A percentile compares a stretch with the other conserved stretches of the same genome.
Evolutionary conservation across 2,113 vertebrate species (phyloP).

Genomic region (Amazona guildingii): DNA sequence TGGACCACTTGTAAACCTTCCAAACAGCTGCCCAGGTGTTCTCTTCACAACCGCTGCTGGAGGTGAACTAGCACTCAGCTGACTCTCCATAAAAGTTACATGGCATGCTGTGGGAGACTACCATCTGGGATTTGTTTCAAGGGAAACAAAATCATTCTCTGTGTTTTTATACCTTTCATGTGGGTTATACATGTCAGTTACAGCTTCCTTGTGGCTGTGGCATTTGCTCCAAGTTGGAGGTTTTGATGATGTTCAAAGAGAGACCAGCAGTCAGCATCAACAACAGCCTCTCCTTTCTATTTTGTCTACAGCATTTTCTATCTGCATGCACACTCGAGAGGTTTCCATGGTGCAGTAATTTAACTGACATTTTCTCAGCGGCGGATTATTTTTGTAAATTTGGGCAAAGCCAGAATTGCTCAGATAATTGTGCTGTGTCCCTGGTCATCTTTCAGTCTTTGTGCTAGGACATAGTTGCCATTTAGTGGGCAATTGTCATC

Average conservation of each 20-base stretch:
- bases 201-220: background rate
- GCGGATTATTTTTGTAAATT: background rate
- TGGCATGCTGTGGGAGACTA: background rate
- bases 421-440: background rate
- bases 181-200: background rate
- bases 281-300: background rate
- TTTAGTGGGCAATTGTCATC: background rate
- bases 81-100: background rate
- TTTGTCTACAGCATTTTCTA: background rate
- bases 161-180: background rate
- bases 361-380: background rate
- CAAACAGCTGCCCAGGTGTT: background rate
- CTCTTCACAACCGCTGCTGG: background rate
- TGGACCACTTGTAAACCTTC: background rate
- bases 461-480: background rate
- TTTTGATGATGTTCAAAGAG: background rate
- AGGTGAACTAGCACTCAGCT: background rate
- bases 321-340: background rate
- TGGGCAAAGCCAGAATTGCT: background rate
- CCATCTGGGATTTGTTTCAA: background rate
- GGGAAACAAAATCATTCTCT: background rate
- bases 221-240: background rate
- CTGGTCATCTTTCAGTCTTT: background rate
- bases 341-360: slow-evolving; percentile 2
- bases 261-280: background rate